These are phyloP conservation scores for Theodoxus fluviatilis DNA, from an alignment of 2,888 invertebrate species.

Conservation along the genomic window DNA sequence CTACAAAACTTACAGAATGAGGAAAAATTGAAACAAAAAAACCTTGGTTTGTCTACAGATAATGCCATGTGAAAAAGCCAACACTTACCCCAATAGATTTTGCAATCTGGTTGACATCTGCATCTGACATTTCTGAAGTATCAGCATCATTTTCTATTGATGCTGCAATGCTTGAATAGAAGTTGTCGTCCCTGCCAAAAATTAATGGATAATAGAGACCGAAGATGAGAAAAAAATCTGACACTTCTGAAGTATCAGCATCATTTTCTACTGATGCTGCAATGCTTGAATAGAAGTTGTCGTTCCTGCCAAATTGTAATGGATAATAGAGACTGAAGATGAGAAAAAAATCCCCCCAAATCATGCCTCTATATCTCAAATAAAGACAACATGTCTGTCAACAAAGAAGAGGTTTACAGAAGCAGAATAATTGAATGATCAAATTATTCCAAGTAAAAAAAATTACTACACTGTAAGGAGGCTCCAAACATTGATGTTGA, in stretches of 20 bases:
- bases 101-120: constrained; percentile 58
- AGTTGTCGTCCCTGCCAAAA: constrained; percentile 52
- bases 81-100: constrained; percentile 52
- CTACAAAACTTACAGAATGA: background rate
- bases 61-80: background rate
- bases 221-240: no score
- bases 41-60: background rate
- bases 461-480: no score
- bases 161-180: constrained; percentile 54
- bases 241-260: constrained; percentile 50
- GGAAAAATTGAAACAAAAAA: constrained; percentile 3
- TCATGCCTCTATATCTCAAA: no score
- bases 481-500: no score
- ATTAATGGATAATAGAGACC: no score
- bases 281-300: constrained; percentile 55
- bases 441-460: no score
- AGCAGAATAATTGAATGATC: no score
- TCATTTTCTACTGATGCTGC: constrained; percentile 51
- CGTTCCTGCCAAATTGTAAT: constrained; percentile 50
- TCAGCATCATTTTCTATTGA: constrained; percentile 47
- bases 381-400: no score
- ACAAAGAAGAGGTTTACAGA: no score
- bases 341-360: no score
- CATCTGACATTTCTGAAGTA: constrained; percentile 58
- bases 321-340: no score